Percentiles rank a stretch among this genome's conserved stretches.
phyloP scores from a whole-genome alignment of 2,888 invertebrate genomes.

The Tetranychus piercei region DNA sequence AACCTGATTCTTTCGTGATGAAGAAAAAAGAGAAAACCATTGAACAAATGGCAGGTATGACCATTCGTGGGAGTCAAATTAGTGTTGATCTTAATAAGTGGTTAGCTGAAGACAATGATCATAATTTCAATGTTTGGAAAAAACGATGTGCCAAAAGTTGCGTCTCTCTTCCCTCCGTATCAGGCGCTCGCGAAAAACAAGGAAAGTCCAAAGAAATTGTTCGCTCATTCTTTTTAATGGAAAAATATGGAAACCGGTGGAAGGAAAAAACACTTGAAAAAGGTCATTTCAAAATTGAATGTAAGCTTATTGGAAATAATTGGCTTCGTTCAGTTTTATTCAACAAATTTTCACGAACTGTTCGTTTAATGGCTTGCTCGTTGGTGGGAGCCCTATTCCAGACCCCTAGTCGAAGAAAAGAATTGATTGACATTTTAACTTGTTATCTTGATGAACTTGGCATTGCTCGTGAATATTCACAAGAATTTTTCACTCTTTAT shows the following conservation, averaged over 20 bases:
- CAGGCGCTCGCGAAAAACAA: constrained; percentile 25
- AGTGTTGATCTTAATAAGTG: constrained; percentile 54
- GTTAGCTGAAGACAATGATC: constrained; percentile 48
- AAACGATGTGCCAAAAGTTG: constrained; percentile 40
- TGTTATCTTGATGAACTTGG: constrained; percentile 70
- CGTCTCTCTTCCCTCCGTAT: constrained; percentile 18
- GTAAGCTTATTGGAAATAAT: constrained; percentile 38
- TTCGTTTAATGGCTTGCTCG: constrained; percentile 69
- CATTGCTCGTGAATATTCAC: constrained; percentile 70
- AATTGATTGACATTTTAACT: constrained; percentile 66
- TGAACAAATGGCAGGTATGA: constrained; percentile 27
- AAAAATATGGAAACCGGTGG: constrained; percentile 59
- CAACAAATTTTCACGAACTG: constrained; percentile 70
- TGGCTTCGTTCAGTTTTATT: constrained; percentile 85
- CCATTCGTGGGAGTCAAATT: constrained; percentile 38
- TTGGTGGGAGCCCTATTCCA: constrained; percentile 49
- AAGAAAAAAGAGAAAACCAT: constrained; percentile 27
- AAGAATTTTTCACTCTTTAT: constrained; percentile 71
- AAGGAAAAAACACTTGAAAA: constrained; percentile 31
- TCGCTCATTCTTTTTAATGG: constrained; percentile 42
- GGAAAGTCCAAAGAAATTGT: constrained; percentile 32
- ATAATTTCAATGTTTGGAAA: constrained; percentile 54
- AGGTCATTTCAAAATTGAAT: constrained; percentile 19
- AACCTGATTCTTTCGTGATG: constrained; percentile 30
- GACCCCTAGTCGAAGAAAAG: constrained; percentile 27